Evolutionary conservation across 2,888 invertebrate species (phyloP).

Genomic region (Branchellion lobata): DNA sequence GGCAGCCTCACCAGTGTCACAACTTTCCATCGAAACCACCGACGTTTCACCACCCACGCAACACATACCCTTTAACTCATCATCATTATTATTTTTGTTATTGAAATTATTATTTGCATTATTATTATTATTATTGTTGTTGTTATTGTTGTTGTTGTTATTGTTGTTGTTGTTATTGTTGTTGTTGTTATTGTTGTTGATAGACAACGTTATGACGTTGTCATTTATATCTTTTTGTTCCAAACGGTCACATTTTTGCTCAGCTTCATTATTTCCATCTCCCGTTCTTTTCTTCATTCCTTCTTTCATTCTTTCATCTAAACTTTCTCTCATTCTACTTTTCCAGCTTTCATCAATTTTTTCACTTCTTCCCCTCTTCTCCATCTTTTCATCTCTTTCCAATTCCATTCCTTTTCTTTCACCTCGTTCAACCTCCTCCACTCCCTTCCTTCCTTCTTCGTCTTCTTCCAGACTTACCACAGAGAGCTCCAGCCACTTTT

Average conservation of each 20-base stretch:
- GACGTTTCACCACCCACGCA: neutral
- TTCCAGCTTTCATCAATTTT: neutral
- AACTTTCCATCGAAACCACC: neutral
- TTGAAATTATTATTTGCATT: too few species aligned
- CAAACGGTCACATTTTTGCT: too few species aligned
- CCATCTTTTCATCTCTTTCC: neutral
- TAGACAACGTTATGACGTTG: too few species aligned
- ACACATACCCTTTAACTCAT: too few species aligned
- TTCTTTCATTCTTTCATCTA: neutral
- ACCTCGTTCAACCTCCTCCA: neutral
- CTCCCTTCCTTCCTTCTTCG: neutral
- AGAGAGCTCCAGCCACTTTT: conserved; percentile 36
- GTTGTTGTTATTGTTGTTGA: too few species aligned
- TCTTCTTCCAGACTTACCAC: neutral
- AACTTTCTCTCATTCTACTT: neutral
- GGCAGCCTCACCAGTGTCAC: neutral
- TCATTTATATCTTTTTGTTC: too few species aligned
- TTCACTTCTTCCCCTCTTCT: neutral
- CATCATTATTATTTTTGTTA: too few species aligned
- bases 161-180: too few species aligned
- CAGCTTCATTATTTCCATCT: neutral
- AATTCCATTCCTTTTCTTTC: neutral
- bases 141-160: too few species aligned
- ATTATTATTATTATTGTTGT: too few species aligned
- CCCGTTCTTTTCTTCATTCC: neutral